Base-by-base conservation (phyloP, 2,113 vertebrate species). In the Brevimyrus niger region DNA sequence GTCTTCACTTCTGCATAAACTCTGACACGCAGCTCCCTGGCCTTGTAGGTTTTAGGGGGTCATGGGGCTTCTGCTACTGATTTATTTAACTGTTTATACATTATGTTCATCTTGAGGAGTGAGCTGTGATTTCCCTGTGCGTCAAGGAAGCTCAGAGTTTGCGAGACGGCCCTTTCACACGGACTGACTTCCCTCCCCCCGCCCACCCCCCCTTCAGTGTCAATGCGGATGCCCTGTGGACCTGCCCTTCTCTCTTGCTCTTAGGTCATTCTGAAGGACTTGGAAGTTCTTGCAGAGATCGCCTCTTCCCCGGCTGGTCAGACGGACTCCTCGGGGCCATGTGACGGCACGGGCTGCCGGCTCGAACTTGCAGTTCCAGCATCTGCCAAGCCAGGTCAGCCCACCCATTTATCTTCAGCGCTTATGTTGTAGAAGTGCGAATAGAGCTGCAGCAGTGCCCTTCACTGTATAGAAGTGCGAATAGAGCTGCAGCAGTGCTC, bases 281-380 rank as follows among this genome's bases (percentile, higher is more conserved):
- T 99, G 92, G 98, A 99, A 65, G 96, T 99, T 86, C 90, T 99
- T 73, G 98, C 98, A 0, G 98, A 99, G 95, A 99, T 99, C 0
- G 98, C 98, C 0, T 99, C 98, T 10, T 99, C 98, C n/a, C 98
- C 98, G 0, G 98, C 98, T 0, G 98, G 98, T 88, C 98, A 99
- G 92, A 96, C 96, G 0, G 97, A 98, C 87, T 94, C 90, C 15
- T 90, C 91, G 0, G 94, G 91, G 90, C 89, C 93, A 15, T 94
- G 95, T 0, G 97, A 98, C 1, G 92, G 90, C 91, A 65, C 91
- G 0, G 96, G 97, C 11, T 89, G 91, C 91, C 95, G 96, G 0
- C 93, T 95, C 21, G 97, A 96, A 89, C 97, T 98, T 53, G 97
- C 96, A 13, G 94, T 97, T 48, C 97, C 97, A 0, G 92, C 93